Evolutionary conservation across 1,140 invertebrate genomes (phyloP).

Genomic region (Drosophila pectinifera): DNA sequence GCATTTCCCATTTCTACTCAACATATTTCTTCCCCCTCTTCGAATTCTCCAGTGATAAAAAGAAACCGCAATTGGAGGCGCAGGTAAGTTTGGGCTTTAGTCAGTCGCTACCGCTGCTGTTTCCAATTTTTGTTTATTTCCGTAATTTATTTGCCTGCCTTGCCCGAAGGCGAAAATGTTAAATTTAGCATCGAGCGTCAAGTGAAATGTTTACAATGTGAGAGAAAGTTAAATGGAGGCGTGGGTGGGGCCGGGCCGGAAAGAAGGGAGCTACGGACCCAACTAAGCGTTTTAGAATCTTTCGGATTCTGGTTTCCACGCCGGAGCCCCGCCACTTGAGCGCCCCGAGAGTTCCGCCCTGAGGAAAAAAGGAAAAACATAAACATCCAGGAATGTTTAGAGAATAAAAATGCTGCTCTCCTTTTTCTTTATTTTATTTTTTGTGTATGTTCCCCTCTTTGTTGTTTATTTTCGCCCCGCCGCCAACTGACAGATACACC

Average conservation of each 20-base stretch:
- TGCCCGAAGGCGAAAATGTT: constrained; percentile 69
- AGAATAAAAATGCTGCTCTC: constrained; percentile 67
- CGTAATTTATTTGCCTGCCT: constrained; percentile 74
- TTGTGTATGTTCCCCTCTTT: constrained; percentile 39
- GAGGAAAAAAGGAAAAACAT: constrained; percentile 45
- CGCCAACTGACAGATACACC: constrained; percentile 61
- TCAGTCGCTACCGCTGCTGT: constrained; percentile 11
- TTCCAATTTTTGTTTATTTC: constrained; percentile 73
- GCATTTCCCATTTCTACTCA: constrained; percentile 22
- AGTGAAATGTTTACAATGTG: constrained; percentile 82
- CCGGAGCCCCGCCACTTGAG: too few species aligned
- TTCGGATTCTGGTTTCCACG: constrained; percentile 38
- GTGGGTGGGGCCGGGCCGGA: constrained; percentile 18
- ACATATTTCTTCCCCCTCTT: constrained; percentile 5
- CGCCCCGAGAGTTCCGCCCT: constrained; percentile 26
- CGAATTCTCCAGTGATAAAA: constrained; percentile 46
- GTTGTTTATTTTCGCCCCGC: constrained; percentile 71
- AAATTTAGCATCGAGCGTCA: constrained; percentile 77
- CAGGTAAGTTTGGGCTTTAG: constrained; percentile 53
- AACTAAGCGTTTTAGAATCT: constrained; percentile 69
- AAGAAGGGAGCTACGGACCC: constrained; percentile 15
- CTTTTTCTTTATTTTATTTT: constrained; percentile 17
- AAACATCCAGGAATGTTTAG: constrained; percentile 77
- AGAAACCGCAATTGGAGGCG: constrained; percentile 53
- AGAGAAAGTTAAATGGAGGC: constrained; percentile 77